Conservation (phyloP, 2,888 invertebrate species). For the Crossocerus cetratus region DNA sequence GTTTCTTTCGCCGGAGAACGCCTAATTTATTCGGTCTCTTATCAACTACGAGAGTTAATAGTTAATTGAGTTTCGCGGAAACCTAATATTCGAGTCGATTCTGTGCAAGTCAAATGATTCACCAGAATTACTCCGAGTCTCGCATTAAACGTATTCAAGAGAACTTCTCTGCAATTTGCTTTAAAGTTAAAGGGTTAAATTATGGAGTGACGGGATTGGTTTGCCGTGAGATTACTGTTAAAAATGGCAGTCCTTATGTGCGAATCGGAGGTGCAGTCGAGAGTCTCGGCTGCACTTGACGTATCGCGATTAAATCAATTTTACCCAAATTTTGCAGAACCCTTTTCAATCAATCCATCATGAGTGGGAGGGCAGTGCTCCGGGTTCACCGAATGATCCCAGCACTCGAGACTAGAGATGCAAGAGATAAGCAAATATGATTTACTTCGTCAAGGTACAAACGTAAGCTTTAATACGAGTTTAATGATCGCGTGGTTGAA, state of each 20-base stretch:
- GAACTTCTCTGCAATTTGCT: too few species aligned
- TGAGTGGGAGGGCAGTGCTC: not conserved
- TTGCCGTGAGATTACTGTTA: slow-evolving; percentile 18
- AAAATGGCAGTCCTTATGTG: slow-evolving; percentile 43
- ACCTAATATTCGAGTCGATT: too few species aligned
- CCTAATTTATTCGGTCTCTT: too few species aligned
- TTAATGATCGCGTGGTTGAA: slow-evolving; percentile 8
- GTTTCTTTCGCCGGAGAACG: too few species aligned
- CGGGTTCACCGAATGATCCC: too few species aligned
- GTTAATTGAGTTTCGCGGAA: too few species aligned
- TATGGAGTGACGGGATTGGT: not conserved
- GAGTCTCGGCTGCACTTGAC: slow-evolving; percentile 6
- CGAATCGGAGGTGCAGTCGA: slow-evolving; percentile 7
- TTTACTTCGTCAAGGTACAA: slow-evolving; percentile 16
- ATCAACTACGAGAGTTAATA: too few species aligned
- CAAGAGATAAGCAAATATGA: not conserved
- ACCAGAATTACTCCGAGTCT: too few species aligned
- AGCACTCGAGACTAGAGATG: too few species aligned
- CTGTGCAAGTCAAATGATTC: too few species aligned
- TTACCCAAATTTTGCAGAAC: slow-evolving; percentile 40
- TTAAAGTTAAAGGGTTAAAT: slow-evolving; percentile 5
- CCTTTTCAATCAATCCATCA: not conserved
- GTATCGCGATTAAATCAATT: slow-evolving; percentile 19
- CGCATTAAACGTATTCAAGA: too few species aligned
- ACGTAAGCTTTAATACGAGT: slow-evolving; percentile 9